Percentiles rank a stretch among this genome's conserved stretches.
Evolutionary conservation across 30 jellyfish, hydroid and myxozoan genomes (phyloP).

Genomic region (Mastigias papua): DNA sequence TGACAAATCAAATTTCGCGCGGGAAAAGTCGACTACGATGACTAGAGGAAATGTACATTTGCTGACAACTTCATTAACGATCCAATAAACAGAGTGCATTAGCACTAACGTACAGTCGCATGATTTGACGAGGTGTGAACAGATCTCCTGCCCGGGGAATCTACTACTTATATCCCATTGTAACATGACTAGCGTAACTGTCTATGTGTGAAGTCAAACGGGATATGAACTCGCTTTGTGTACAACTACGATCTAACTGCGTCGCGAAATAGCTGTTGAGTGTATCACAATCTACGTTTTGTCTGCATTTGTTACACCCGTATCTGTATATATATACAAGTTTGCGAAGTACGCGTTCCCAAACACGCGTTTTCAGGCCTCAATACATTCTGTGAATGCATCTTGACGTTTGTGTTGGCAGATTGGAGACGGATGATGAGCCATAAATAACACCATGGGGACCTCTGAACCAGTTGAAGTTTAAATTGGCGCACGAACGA

Average conservation of each 20-base stretch:
- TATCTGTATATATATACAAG: neutral
- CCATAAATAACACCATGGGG: slow-evolving; percentile 62
- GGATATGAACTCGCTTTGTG: slow-evolving; percentile 7
- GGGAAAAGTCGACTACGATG: slow-evolving; percentile 25
- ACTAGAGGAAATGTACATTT: neutral
- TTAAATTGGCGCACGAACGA: slow-evolving; percentile 32
- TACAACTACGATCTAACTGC: slow-evolving; percentile 1
- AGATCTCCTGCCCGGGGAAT: slow-evolving; percentile 38
- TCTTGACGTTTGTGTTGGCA: slow-evolving; percentile 67
- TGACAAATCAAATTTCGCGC: slow-evolving; percentile 56
- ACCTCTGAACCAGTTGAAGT: slow-evolving; percentile 49
- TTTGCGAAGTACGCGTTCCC: neutral
- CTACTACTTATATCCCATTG: slow-evolving; percentile 14
- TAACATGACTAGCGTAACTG: slow-evolving; percentile 41
- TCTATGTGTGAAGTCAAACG: slow-evolving; percentile 26
- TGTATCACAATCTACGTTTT: too few species aligned
- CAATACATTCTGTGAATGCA: slow-evolving; percentile 43
- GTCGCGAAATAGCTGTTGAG: slow-evolving; percentile 44
- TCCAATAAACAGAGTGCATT: neutral
- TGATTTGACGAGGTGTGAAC: slow-evolving; percentile 71
- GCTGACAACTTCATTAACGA: neutral
- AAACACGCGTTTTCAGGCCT: slow-evolving; percentile 20
- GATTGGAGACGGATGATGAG: slow-evolving; percentile 61
- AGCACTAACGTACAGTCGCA: neutral
- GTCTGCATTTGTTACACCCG: neutral